Conservation (phyloP, 30 jellyfish, hydroid and myxozoan genomes). For the Nemopilema nomurai region DNA sequence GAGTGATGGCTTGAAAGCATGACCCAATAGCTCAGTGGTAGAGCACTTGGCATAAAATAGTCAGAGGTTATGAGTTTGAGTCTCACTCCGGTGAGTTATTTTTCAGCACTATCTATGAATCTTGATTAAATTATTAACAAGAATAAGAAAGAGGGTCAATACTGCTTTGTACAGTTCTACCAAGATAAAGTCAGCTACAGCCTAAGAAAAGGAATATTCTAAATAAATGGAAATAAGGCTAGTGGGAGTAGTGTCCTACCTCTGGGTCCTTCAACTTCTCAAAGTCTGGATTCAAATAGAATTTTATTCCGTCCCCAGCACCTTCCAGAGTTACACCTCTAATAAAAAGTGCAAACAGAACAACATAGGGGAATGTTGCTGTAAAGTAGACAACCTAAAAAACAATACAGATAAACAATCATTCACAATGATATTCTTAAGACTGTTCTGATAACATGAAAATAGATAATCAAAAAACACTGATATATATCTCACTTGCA, state of each 20-base stretch:
- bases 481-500: too few relatives aligned
- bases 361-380: constrained; percentile 90
- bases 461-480: too few relatives aligned
- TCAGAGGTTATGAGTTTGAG: background rate
- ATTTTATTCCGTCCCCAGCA: constrained; percentile 66
- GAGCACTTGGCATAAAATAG: too few relatives aligned
- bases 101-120: too few relatives aligned
- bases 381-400: constrained; percentile 82
- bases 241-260: constrained; percentile 23
- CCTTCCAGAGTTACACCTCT: constrained; percentile 83
- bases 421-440: background rate
- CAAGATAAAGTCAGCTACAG: too few relatives aligned
- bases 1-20: too few relatives aligned
- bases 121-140: too few relatives aligned
- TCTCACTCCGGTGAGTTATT: background rate
- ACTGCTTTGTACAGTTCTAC: too few relatives aligned
- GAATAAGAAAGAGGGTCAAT: too few relatives aligned
- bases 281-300: constrained; percentile 73
- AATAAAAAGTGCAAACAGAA: constrained; percentile 59
- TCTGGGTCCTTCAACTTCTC: constrained; percentile 68
- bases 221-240: background rate
- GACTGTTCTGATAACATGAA: background rate
- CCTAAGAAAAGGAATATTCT: too few relatives aligned
- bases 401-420: background rate
- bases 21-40: too few relatives aligned